Evolutionary conservation across 2,113 vertebrate genomes (phyloP).

Genomic region (Esox niger): DNA sequence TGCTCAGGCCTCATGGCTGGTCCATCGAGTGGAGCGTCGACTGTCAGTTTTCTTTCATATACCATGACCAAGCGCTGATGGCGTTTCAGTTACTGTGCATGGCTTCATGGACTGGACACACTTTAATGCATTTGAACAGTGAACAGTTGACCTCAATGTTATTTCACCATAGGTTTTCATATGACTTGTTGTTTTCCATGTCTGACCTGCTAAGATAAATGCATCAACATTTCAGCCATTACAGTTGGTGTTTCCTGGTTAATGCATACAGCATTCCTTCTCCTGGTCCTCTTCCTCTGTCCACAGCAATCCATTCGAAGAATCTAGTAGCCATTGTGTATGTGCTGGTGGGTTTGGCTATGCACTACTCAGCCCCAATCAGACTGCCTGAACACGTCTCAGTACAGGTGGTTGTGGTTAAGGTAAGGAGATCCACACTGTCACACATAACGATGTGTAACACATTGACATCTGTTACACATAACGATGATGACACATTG

Average conservation of each 20-base stretch:
- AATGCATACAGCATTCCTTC: not conserved
- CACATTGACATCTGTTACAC: not conserved
- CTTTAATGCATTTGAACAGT: too few species aligned
- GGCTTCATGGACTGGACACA: too few species aligned
- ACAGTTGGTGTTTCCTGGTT: too few species aligned
- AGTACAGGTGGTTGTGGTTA: slow-evolving; percentile 87
- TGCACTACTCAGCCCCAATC: slow-evolving; percentile 90
- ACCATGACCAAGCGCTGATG: too few species aligned
- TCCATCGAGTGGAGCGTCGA: slow-evolving; percentile 87
- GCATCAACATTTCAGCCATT: too few species aligned
- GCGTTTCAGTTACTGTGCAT: too few species aligned
- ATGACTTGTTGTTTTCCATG: too few species aligned
- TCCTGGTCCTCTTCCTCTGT: not conserved
- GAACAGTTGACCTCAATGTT: too few species aligned
- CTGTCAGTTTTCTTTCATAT: slow-evolving; percentile 81
- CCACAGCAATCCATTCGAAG: slow-evolving; percentile 90
- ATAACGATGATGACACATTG: not conserved
- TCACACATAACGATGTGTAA: too few species aligned
- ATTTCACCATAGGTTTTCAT: too few species aligned
- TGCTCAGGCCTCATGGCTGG: slow-evolving; percentile 88
- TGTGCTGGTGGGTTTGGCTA: slow-evolving; percentile 86
- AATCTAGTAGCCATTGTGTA: slow-evolving; percentile 88
- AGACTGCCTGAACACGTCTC: slow-evolving; percentile 90
- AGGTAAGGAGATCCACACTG: slow-evolving; percentile 72
- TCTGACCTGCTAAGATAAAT: too few species aligned